Percentiles rank a stretch among this genome's conserved stretches.
Evolutionary conservation across 2,113 vertebrate species (phyloP).

Genomic region (Microtus oregoni): DNA sequence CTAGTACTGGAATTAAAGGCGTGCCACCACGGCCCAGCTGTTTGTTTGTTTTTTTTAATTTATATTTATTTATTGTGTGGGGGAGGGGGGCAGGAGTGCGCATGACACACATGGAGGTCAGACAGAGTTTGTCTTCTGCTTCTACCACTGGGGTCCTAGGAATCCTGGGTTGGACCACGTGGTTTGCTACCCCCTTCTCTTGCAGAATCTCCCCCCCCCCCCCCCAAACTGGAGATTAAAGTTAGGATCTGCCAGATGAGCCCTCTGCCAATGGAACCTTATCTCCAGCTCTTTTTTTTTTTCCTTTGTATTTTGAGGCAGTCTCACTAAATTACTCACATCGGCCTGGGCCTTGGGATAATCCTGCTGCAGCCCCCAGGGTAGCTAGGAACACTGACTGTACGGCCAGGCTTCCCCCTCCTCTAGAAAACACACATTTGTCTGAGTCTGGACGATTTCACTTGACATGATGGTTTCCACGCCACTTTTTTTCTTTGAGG

Average conservation of each 20-base stretch:
- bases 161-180: no score
- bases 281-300: neutral
- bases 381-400: neutral
- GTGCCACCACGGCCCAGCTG: no score
- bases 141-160: neutral
- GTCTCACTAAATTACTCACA: neutral
- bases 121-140: no score
- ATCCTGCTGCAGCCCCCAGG: neutral
- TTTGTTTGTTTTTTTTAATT: neutral
- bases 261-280: neutral
- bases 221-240: neutral
- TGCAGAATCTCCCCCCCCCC: neutral
- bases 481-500: neutral
- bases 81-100: no score
- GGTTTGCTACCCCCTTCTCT: neutral
- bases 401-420: neutral
- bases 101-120: neutral
- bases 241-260: neutral
- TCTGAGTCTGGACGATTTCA: neutral
- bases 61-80: neutral
- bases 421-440: neutral
- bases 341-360: neutral
- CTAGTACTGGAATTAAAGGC: no score
- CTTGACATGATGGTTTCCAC: neutral
- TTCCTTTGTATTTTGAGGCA: neutral